Percentiles rank a stretch among this genome's conserved stretches.
These are phyloP conservation scores for Drosophila grimshawi DNA, from an alignment of 1,140 invertebrate genomes.

Conservation along the genomic window DNA sequence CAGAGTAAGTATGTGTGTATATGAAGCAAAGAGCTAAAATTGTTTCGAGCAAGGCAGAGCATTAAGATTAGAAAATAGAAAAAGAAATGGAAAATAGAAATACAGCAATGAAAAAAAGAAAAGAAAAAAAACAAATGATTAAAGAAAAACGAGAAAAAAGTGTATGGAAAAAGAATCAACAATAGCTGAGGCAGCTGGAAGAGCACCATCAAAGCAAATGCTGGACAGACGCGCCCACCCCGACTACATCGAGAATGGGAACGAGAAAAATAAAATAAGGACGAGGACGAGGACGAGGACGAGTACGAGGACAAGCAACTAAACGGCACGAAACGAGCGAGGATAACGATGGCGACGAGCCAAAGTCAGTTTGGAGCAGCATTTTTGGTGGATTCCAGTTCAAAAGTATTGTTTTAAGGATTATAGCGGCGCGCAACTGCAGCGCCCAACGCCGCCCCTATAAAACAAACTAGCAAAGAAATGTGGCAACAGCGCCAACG, in stretches of 20 bases:
- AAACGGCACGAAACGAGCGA: slow-evolving; percentile 47
- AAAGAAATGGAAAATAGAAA: slow-evolving; percentile 9
- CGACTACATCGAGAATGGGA: slow-evolving; percentile 5
- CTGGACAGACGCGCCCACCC: slow-evolving; percentile 46
- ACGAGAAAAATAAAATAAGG: background rate
- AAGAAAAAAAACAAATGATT: slow-evolving; percentile 34
- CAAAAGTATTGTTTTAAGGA: slow-evolving; percentile 77
- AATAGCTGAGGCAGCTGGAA: slow-evolving; percentile 39
- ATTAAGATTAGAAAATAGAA: slow-evolving; percentile 8
- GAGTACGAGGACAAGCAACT: slow-evolving; percentile 27
- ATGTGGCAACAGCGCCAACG: slow-evolving; percentile 65
- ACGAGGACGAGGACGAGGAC: background rate
- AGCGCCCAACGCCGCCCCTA: slow-evolving; percentile 25
- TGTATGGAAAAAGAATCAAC: slow-evolving; percentile 24
- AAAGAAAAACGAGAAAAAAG: background rate
- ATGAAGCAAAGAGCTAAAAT: slow-evolving; percentile 57
- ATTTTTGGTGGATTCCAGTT: slow-evolving; percentile 61
- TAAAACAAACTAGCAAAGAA: slow-evolving; percentile 62
- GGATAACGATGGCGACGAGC: slow-evolving; percentile 22
- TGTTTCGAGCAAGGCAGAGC: slow-evolving; percentile 52
- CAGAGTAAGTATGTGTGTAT: background rate
- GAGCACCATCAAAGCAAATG: slow-evolving; percentile 37
- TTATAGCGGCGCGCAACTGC: slow-evolving; percentile 46
- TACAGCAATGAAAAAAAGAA: slow-evolving; percentile 14
- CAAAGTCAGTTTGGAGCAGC: slow-evolving; percentile 48